Base-by-base conservation (phyloP, 2,797 vertebrate species). In the Ptychobarbus kaznakovi region DNA sequence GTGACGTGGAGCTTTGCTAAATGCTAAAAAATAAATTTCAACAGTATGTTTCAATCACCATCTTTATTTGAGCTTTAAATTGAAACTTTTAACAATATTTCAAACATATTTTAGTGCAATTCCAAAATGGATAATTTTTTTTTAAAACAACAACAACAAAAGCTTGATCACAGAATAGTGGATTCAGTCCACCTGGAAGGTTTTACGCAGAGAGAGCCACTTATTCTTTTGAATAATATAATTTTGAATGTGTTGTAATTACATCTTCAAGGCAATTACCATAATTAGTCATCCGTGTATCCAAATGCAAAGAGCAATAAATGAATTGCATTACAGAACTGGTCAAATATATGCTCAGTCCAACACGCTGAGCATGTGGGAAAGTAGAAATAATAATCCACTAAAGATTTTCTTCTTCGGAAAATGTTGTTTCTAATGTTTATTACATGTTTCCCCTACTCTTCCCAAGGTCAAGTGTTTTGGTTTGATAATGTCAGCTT, bases 261-360 rank as follows among this genome's bases (percentile, higher is more conserved):
- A 81, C 56, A 88, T 84, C 66, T 63, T 82, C 56, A 76, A 86
- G 46, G 78, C 72, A 86, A 84, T 88, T 82, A 84, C 80, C 86
- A 76, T 75, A 84, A 78, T 84, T 74, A 78, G 56, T 78, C 56
- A 81, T 42, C 44, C 53, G 12, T 80, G 68, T 63, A 78, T 72
- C 28, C 66, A 86, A 84, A 88, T 72, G 72, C 40, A 84, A 56
- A 20, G 5, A 56, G 82, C 63, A 56, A 77, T 56, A 68, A 68
- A 76, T 84, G 0, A 77, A 84, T 77, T 32, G 51, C 35, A 20
- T 42, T 58, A 75, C 68, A 82, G 40, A n/a, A 46, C 4, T 16
- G 40, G 20, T 65, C 20, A 38, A 42, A 61, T 61, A 7, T 6
- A 44, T 28, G 38, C 12, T 35, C 53, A 20, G 18, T 44, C n/a